Evolutionary conservation across 2,888 invertebrate species (phyloP), one percentile per base, ranked within the genome.

Genomic region (Trissonchulus latispiculum): DNA sequence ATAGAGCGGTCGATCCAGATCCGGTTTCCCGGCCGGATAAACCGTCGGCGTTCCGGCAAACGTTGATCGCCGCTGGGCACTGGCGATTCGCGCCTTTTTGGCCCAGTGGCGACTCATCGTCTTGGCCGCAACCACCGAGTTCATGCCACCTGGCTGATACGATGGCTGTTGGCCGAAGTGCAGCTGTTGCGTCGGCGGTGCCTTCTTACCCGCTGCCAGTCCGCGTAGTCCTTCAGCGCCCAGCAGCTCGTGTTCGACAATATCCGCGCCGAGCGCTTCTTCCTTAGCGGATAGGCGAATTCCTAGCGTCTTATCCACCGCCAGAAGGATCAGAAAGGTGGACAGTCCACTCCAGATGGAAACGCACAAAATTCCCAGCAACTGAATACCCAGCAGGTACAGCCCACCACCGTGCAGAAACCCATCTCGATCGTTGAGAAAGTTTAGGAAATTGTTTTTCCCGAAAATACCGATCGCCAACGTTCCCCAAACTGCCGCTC

Each of bases 191-290:
- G n/a, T n/a, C n/a, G n/a, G n/a, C n/a, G n/a, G n/a, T n/a, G n/a
- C n/a, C n/a, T n/a, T n/a, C n/a, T n/a, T n/a, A n/a, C n/a, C n/a
- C n/a, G n/a, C n/a, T n/a, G n/a, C n/a, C n/a, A n/a, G n/a, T n/a
- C n/a, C n/a, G n/a, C n/a, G n/a, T n/a, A n/a, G n/a, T n/a, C n/a
- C n/a, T n/a, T n/a, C n/a, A n/a, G n/a, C n/a, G n/a, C n/a, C n/a
- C n/a, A 64, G 32, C 31, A 68, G 31, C 31, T n/a, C 33, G 36
- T 95, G 94, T 81, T 95, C 94, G 1, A 90, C 90, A 48, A 93
- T 86, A 85, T 95, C 94, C 0, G 94, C 94, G 0, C 94, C 94
- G 23, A 95, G 85, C 68, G 92, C 85, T 84, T 95, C 94, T 70
- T 92, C 91, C 79, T 91, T 89, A 0, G 90, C 88, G 73, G 89